Base-by-base conservation (phyloP, 2,113 vertebrate species). In the Notothenia coriiceps region DNA sequence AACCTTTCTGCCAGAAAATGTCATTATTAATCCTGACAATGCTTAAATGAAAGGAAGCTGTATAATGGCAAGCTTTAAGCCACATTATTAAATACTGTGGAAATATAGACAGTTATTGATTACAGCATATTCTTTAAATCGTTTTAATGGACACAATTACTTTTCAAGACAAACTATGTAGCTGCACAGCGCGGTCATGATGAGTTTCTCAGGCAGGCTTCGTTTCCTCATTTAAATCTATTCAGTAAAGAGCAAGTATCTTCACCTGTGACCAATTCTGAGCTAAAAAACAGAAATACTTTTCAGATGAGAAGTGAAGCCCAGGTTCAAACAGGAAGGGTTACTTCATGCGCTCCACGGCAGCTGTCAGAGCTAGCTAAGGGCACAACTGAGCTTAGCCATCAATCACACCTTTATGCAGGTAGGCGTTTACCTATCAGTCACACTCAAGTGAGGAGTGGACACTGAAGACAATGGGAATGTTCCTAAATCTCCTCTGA, bases 371-470 rank as follows among this genome's bases (percentile, higher is more conserved):
- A 82, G 54, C 62, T 46, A 83, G 88, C 88, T 77, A 61, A 75
- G 86, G 91, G 73, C 86, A 77, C 75, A 89, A 79, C 51, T 63
- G 70, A 88, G 80, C 71, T 85, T 62, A 89, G 74, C 81, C 86
- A 92, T 94, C 89, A 91, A 88, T 94, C 88, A 92, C 86, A 90
- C 84, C 84, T 91, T 86, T 74, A 87, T 86, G 81, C 89, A 93
- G 89, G 91, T 92, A 88, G 88, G 85, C 77, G 63, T 92, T 93
- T 90, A 91, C 88, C 88, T 90, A 92, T 94, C 93, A 89, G 80
- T 93, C 93, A 92, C 87, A 89, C 77, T 90, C 71, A 64, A 82
- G 55, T 66, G 80, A 83, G 74, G 86, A 88, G 79, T 74, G 81
- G 86, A 86, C 72, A 63, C 68, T 17, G 60, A 90, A 79, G 84